Percentiles rank a stretch among this genome's conserved stretches.
phyloP scores from a whole-genome alignment of 2,888 invertebrate species.

The Keiferia lycopersicella region DNA sequence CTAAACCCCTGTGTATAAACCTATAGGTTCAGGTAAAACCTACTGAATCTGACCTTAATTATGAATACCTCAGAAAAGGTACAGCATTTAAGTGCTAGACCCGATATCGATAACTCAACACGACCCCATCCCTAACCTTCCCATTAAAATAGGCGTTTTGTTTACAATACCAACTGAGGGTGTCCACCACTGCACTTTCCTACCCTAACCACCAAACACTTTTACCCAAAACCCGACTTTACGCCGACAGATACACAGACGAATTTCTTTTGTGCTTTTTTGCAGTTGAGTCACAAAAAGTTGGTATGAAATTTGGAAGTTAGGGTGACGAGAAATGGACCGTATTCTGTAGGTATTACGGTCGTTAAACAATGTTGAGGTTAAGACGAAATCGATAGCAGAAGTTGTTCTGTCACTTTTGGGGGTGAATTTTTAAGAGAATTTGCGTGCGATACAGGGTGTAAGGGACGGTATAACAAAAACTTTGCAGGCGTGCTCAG shows the following conservation, averaged over 20 bases:
- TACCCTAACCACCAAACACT: not conserved
- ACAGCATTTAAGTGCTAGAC: not conserved
- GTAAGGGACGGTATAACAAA: too few relatives aligned
- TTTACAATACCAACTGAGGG: constrained; percentile 76
- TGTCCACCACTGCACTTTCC: not conserved
- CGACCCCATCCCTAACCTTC: constrained; percentile 57
- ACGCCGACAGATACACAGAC: not conserved
- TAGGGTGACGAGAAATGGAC: constrained; percentile 35
- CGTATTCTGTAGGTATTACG: constrained; percentile 35
- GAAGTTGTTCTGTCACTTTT: constrained; percentile 10
- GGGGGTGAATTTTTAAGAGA: not conserved
- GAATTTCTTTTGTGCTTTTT: not conserved
- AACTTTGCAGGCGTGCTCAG: too few relatives aligned
- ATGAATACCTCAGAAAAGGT: too few relatives aligned
- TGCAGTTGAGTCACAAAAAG: not conserved
- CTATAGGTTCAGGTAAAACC: too few relatives aligned
- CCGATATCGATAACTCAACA: constrained; percentile 40
- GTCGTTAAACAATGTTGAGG: constrained; percentile 34
- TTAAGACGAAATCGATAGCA: constrained; percentile 25
- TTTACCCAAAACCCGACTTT: not conserved
- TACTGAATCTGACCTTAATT: too few relatives aligned
- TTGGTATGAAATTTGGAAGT: not conserved
- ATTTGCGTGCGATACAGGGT: not conserved
- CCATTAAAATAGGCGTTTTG: constrained; percentile 79
- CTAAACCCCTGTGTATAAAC: too few relatives aligned